phyloP scores from a whole-genome alignment of 1,140 invertebrate species.

The Drosophila bocqueti region DNA sequence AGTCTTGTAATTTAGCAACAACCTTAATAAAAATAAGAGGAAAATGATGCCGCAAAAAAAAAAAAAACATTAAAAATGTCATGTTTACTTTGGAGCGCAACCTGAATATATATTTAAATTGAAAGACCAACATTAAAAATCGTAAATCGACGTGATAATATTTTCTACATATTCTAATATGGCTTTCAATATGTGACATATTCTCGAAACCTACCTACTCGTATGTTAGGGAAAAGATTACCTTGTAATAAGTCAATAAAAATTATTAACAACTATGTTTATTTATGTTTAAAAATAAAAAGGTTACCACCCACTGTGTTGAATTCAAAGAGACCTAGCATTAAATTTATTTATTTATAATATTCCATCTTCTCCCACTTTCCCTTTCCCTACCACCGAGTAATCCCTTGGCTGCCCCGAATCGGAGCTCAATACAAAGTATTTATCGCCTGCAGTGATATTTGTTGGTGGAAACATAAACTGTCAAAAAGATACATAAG shows the following conservation, averaged over 20 bases:
- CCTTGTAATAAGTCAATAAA: background rate
- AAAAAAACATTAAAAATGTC: too few relatives aligned
- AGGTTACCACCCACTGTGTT: background rate
- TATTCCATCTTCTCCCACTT: background rate
- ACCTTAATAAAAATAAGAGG: too few relatives aligned
- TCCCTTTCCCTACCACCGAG: background rate
- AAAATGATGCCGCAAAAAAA: too few relatives aligned
- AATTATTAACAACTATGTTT: background rate
- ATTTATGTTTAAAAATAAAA: background rate
- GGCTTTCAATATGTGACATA: too few relatives aligned
- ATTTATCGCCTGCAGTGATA: slow-evolving; percentile 29
- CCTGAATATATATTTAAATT: too few relatives aligned
- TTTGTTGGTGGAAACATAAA: slow-evolving; percentile 44
- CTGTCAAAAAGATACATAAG: slow-evolving; percentile 51
- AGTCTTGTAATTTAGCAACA: background rate
- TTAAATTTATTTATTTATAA: background rate
- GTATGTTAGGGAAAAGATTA: too few relatives aligned
- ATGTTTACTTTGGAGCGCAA: too few relatives aligned
- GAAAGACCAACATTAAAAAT: too few relatives aligned
- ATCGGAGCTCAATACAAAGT: slow-evolving; percentile 16
- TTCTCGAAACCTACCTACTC: too few relatives aligned
- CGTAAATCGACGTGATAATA: too few relatives aligned
- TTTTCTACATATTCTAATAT: too few relatives aligned
- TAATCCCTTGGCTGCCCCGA: slow-evolving; percentile 6
- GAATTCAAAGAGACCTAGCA: background rate